Conservation (phyloP, 92 coral and sea anemone genomes). For the Palythoa grandiflora region DNA sequence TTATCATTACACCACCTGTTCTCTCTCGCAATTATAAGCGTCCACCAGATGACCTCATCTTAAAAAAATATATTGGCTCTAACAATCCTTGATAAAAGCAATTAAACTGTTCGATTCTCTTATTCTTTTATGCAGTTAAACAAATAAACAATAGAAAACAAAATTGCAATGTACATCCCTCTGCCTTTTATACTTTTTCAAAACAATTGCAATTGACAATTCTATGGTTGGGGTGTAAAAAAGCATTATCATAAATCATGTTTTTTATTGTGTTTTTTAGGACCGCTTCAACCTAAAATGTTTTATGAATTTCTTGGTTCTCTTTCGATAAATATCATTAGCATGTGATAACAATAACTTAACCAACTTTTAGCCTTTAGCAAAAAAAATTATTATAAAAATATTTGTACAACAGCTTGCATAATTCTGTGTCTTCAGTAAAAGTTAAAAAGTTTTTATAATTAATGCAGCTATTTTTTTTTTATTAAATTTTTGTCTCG, state of each 20-base stretch:
- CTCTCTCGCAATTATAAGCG: neutral
- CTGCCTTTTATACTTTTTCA: neutral
- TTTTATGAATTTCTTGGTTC: neutral
- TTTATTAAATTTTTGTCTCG: too few relatives aligned
- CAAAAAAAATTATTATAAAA: too few relatives aligned
- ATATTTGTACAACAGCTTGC: too few relatives aligned
- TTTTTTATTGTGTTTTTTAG: neutral
- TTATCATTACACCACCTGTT: slow-evolving; percentile 37
- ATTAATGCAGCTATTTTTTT: too few relatives aligned
- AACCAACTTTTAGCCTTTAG: neutral
- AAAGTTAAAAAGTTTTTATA: too few relatives aligned
- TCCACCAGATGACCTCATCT: slow-evolving; percentile 35
- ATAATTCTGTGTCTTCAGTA: too few relatives aligned
- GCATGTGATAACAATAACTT: neutral
- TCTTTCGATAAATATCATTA: neutral
- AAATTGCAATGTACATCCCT: neutral
- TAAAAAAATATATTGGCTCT: neutral
- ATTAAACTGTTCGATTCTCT: neutral
- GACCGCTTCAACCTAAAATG: neutral
- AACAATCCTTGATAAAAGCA: neutral
- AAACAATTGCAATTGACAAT: neutral
- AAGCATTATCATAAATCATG: neutral
- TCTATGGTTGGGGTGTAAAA: neutral
- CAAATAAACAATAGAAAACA: neutral
- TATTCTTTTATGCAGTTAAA: neutral